These are phyloP conservation scores for Lasioglossum marginatum DNA, from an alignment of 2,888 invertebrate genomes.

Conservation along the genomic window DNA sequence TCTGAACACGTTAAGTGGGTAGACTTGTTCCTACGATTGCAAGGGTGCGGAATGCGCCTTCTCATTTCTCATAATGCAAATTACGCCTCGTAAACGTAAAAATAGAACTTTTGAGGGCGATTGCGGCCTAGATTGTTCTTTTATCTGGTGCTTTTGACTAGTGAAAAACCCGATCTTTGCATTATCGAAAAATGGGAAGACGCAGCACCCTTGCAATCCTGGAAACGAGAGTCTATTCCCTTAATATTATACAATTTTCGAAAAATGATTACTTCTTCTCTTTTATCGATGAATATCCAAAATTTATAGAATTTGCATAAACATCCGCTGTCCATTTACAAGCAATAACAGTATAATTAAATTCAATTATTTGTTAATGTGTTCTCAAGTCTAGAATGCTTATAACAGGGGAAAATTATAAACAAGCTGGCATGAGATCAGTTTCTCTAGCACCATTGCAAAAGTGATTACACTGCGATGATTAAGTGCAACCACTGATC, in stretches of 20 bases:
- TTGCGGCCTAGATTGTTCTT: no score
- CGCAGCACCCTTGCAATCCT: no score
- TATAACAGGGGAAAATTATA: slow-evolving; percentile 72
- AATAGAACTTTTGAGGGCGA: no score
- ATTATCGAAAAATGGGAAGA: no score
- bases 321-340: neutral
- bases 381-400: slow-evolving; percentile 78
- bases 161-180: no score
- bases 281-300: neutral
- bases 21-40: no score
- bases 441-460: slow-evolving; percentile 82
- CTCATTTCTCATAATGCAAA: no score
- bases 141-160: no score
- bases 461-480: slow-evolving; percentile 67
- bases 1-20: no score
- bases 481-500: slow-evolving; percentile 72
- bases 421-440: slow-evolving; percentile 83
- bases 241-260: neutral
- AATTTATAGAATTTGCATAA: neutral
- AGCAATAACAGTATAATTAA: slow-evolving; percentile 30
- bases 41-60: no score
- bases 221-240: no score
- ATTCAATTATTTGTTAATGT: slow-evolving; percentile 67
- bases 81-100: no score
- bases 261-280: neutral